Evolutionary conservation across 2,888 invertebrate species (phyloP).

Genomic region (Archips xylosteana): DNA sequence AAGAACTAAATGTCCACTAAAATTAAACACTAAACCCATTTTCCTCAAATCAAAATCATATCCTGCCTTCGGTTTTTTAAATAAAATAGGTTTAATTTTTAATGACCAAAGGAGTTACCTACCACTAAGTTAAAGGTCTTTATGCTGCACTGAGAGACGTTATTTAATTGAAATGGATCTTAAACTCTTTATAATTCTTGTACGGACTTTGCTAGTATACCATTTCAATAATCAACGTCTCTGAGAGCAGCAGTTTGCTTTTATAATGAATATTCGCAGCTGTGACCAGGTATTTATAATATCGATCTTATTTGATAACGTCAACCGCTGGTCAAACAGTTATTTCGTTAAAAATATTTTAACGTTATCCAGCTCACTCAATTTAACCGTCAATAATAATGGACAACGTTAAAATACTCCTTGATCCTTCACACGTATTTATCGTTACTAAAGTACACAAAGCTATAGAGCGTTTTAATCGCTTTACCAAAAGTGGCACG

Average conservation of each 20-base stretch:
- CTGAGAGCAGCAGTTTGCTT: background rate
- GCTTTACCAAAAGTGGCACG: no score
- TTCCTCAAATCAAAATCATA: background rate
- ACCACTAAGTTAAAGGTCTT: background rate
- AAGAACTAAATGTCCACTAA: background rate
- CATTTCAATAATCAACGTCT: background rate
- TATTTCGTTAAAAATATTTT: background rate
- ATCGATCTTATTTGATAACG: background rate
- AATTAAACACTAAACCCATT: background rate
- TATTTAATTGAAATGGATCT: background rate
- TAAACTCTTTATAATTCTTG: background rate
- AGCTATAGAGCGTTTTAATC: no score
- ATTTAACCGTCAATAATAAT: no score
- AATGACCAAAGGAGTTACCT: background rate
- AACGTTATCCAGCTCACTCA: background rate
- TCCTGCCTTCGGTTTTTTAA: background rate
- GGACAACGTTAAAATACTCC: no score
- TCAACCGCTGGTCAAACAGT: background rate
- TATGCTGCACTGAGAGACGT: background rate
- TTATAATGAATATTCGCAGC: conserved; percentile 1
- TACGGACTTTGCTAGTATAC: no score
- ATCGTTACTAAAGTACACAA: no score
- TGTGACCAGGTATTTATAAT: background rate
- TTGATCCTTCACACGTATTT: no score
- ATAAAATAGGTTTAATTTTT: background rate